These are phyloP conservation scores for Fistularia tabacaria DNA, from an alignment of 2,797 vertebrate species.

Conservation along the genomic window DNA sequence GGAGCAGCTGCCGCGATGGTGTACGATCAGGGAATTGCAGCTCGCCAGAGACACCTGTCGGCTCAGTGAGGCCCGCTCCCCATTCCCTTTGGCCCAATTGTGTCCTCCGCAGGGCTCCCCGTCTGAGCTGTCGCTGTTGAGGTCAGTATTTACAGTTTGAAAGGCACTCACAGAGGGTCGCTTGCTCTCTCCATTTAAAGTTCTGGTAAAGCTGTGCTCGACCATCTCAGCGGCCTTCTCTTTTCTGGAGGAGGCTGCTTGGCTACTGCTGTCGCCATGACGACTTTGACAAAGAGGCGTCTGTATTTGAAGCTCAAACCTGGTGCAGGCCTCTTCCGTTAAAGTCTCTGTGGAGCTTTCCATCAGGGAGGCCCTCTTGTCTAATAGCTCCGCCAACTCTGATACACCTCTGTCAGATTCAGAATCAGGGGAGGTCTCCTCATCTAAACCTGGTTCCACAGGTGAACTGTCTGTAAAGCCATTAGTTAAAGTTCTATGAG, in stretches of 20 bases:
- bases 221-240: slow-evolving; percentile 49
- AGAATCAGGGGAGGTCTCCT: slow-evolving; percentile 33
- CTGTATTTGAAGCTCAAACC: slow-evolving; percentile 52
- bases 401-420: slow-evolving; percentile 39
- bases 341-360: slow-evolving; percentile 88
- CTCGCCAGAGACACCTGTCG: slow-evolving; percentile 82
- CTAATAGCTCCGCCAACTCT: slow-evolving; percentile 54
- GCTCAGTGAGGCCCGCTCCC: slow-evolving; percentile 81
- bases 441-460: slow-evolving; percentile 37
- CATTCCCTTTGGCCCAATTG: slow-evolving; percentile 66
- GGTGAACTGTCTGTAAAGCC: slow-evolving; percentile 47
- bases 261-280: slow-evolving; percentile 31
- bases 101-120: slow-evolving; percentile 54
- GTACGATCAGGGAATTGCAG: slow-evolving; percentile 79
- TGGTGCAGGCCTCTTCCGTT: slow-evolving; percentile 76
- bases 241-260: slow-evolving; percentile 48
- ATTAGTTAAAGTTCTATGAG: slow-evolving; percentile 66
- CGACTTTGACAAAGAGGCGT: slow-evolving; percentile 19
- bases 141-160: slow-evolving; percentile 60
- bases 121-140: slow-evolving; percentile 76
- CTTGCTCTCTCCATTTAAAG: slow-evolving; percentile 76
- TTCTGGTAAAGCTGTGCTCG: slow-evolving; percentile 69
- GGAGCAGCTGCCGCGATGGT: slow-evolving; percentile 66
- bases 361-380: slow-evolving; percentile 74
- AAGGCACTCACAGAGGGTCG: slow-evolving; percentile 85